Evolutionary conservation across 2,113 vertebrate species (phyloP), one percentile per base, ranked within the genome.

Genomic region (Arothron firmamentum): DNA sequence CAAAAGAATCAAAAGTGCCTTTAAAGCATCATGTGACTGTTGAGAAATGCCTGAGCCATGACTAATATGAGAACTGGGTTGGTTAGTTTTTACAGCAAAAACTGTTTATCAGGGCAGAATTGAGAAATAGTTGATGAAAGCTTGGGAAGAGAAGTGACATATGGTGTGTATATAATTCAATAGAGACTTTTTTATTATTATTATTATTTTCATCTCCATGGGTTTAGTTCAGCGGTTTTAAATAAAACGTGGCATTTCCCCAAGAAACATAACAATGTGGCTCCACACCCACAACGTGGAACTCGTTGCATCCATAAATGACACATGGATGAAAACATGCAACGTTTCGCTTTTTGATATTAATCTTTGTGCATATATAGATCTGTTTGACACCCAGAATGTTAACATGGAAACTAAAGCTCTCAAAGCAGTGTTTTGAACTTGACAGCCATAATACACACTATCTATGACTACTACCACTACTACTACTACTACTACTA

Each of bases 1-100:
- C 55, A 78, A 50, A 72, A 63, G 48, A 77, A 67, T 43, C 67
- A 52, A 62, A 77, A 60, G 28, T 62, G 72, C 72, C 53, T 45
- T 62, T 53, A 67, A 72, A 74, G 72, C 64, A 59, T 75, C 65
- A 4, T 58, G 64, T 47, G 55, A 74, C 74, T 49, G 42, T 56
- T 43, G 43, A 70, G 51, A 74, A 84, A 78, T 67, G 54, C 77
- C 48, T 42, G 21, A 68, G 59, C 53, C 12, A 25, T 70, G 64
- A 72, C 38, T 66, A 68, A 70, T 72, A 72, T 66, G 62, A 62
- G 57, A 76, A 70, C 56, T 14, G 55, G 46, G 41, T 8, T 31
- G 46, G 53, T 53, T 72, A 52, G 25, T 65, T 38, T 62, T 61
- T 67, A 50, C 34, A 50, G 20, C 71, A 72, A 45, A 65, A 59